These are phyloP conservation scores for Zelleria hepariella DNA, from an alignment of 2,888 invertebrate genomes.

Conservation along the genomic window DNA sequence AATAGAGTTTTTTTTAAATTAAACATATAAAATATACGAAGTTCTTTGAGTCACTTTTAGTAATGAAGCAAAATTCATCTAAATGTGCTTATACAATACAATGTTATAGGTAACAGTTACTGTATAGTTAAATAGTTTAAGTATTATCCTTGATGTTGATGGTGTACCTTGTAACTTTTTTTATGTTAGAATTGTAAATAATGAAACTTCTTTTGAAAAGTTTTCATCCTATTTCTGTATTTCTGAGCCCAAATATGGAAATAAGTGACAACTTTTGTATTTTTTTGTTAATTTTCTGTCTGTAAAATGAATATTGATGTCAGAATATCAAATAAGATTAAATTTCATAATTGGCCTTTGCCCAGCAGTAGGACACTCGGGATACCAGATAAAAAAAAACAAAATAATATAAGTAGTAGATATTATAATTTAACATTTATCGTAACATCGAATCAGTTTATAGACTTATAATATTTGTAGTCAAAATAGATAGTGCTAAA, in stretches of 20 bases:
- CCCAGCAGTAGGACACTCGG: too few species aligned
- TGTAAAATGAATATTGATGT: background rate
- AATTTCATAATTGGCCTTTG: too few species aligned
- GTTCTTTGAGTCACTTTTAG: background rate
- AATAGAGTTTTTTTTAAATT: background rate
- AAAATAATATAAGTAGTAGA: too few species aligned
- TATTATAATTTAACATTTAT: too few species aligned
- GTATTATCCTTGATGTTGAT: background rate
- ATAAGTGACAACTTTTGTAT: conserved; percentile 11
- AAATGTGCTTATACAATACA: background rate
- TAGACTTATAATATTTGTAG: background rate
- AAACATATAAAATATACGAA: background rate
- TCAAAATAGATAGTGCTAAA: background rate
- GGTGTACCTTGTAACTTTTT: background rate
- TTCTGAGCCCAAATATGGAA: conserved; percentile 28
- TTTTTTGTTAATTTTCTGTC: background rate
- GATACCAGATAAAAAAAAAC: too few species aligned
- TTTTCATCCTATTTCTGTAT: conserved; percentile 20
- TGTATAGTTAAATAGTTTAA: background rate
- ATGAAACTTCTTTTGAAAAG: background rate
- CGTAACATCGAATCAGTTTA: background rate
- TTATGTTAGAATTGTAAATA: conserved; percentile 5
- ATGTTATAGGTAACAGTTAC: background rate
- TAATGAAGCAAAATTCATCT: background rate
- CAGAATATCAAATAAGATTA: too few species aligned